A percentile compares a stretch with the other conserved stretches of the same genome.
Conservation (phyloP, 2,797 vertebrate species). For the Steatocranus sp. region DNA sequence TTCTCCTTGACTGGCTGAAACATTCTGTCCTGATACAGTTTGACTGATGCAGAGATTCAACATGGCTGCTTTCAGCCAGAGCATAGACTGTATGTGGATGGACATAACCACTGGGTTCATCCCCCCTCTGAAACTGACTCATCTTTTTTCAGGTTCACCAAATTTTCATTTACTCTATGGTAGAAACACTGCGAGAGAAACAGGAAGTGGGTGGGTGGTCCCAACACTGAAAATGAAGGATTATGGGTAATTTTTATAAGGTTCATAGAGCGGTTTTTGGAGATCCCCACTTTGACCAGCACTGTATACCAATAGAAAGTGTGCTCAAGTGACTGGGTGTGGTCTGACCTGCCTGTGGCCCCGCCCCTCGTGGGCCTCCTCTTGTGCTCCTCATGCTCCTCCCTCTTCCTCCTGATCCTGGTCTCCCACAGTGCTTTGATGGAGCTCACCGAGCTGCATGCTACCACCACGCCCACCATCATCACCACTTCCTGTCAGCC, state of each 20-base stretch:
- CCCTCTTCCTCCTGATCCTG: constrained; percentile 80
- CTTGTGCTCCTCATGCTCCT: constrained; percentile 59
- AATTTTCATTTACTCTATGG: not conserved
- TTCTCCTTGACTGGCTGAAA: not conserved
- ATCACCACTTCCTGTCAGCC: constrained; percentile 28
- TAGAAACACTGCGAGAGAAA: not conserved
- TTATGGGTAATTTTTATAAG: not conserved
- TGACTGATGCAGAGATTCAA: not conserved
- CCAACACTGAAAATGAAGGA: not conserved
- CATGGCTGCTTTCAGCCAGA: not conserved
- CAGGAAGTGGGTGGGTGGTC: not conserved
- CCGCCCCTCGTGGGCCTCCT: not conserved
- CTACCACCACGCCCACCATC: constrained; percentile 75
- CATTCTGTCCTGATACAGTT: not conserved
- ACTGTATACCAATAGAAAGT: not conserved
- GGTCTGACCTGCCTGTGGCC: constrained; percentile 30
- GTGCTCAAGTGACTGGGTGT: not conserved
- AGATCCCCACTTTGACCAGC: not conserved
- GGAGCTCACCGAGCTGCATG: constrained; percentile 78
- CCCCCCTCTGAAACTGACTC: not conserved
- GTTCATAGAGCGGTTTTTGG: not conserved
- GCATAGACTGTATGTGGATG: not conserved
- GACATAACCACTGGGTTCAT: not conserved
- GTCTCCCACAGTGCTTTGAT: constrained; percentile 90
- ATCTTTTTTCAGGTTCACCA: not conserved